A percentile compares a stretch with the other conserved stretches of the same genome.
Conservation (phyloP, 2,888 invertebrate species). For the Kryphioiulus occultus region DNA sequence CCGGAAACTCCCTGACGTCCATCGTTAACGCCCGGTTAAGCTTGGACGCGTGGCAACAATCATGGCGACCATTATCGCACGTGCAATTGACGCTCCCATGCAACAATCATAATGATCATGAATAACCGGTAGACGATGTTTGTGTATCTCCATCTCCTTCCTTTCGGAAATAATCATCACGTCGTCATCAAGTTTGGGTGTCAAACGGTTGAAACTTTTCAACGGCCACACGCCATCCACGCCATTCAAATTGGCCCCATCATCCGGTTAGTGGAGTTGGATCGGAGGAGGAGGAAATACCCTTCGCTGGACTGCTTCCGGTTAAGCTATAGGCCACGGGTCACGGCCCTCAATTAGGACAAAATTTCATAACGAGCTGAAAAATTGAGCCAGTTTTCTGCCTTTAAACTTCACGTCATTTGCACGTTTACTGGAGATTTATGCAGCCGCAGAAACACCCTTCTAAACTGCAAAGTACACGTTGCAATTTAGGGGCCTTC, state of each 20-base stretch:
- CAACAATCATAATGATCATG: not conserved
- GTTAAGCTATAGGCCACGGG: not conserved
- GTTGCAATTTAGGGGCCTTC: too few relatives aligned
- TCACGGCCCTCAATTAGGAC: not conserved
- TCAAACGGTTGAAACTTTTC: not conserved
- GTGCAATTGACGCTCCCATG: not conserved
- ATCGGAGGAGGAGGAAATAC: not conserved
- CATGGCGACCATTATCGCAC: not conserved
- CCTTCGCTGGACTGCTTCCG: not conserved
- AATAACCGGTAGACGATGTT: not conserved
- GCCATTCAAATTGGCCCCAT: not conserved
- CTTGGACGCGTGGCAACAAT: not conserved
- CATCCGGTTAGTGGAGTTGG: not conserved
- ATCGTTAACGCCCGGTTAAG: not conserved
- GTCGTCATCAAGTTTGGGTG: not conserved
- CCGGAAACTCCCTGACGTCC: not conserved
- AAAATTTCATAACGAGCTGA: not conserved
- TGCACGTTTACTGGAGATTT: not conserved
- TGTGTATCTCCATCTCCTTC: not conserved
- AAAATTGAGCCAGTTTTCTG: not conserved
- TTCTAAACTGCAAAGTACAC: too few relatives aligned
- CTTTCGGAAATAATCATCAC: not conserved
- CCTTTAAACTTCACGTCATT: not conserved
- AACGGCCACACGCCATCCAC: not conserved
- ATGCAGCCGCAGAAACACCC: not conserved